Evolutionary conservation across 2,888 invertebrate genomes (phyloP), one percentile per base, ranked within the genome.

Genomic region (Tanypteryx hageni): DNA sequence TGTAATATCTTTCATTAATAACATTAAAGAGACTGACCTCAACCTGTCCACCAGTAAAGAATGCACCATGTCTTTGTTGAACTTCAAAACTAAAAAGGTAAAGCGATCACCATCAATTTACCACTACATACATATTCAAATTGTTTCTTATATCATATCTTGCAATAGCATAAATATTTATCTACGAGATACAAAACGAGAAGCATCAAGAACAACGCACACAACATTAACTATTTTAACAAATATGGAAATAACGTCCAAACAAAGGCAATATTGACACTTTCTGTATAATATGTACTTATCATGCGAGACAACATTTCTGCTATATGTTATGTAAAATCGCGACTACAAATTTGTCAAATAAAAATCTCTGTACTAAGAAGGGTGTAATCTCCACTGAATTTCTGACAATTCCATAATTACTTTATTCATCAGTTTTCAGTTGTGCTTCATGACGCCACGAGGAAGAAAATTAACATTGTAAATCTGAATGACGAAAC

Each of bases 21-120:
- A 86, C n/a, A 61, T 31, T 44, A 22, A 92, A 83, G 89, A 92
- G 91, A 93, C 94, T 93, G 94, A 96, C 96, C 93, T 96, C 96
- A 83, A 98, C 96, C 94, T 97, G 96, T 92, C 98, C 98, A 13
- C 98, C 98, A 0, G 97, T 98, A 94, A 97, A 98, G 94, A 98
- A 98, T 56, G 98, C 97, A 93, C 97, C 97, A 94, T 97, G 96
- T 94, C 97, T 97, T 7, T 96, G 96, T 94, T 97, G 96, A 92
- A 97, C 97, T 93, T 97, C 97, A 95, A 97, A 98, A 93, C 98
- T 98, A 94, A 85, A 95, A 96, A 93, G 93, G 93, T 10, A 5
- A 76, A 27, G 5, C 27, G 2, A 18, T 27, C 13, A 13, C 22
- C n/a, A n/a, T n/a, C n/a, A n/a, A n/a, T 13, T 22, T 11, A 18